Percentiles rank a stretch among this genome's conserved stretches.
Evolutionary conservation across 1,140 invertebrate species (phyloP).

Genomic region (Hestina assimilis): DNA sequence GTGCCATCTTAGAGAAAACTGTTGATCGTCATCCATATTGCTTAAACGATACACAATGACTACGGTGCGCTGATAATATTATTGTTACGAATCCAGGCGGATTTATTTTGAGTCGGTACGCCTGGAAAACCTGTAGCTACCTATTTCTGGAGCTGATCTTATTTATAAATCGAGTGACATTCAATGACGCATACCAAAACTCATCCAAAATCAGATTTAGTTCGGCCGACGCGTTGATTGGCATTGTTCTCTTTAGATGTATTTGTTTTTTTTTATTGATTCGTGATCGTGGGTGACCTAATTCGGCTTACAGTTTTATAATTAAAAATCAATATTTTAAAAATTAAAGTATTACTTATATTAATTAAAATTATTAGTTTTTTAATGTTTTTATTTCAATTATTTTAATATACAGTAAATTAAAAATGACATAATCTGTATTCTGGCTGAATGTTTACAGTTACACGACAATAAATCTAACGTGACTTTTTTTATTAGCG

Average conservation of each 20-base stretch:
- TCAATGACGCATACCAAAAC: constrained; percentile 77
- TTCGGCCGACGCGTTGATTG: constrained; percentile 60
- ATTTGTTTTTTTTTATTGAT: constrained; percentile 39
- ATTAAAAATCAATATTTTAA: too few species aligned
- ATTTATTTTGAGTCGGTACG: constrained; percentile 79
- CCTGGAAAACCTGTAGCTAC: constrained; percentile 79
- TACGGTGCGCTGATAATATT: constrained; percentile 57
- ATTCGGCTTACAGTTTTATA: too few species aligned
- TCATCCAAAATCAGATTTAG: constrained; percentile 77
- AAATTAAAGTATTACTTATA: too few species aligned
- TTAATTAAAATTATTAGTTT: too few species aligned
- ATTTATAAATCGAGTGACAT: constrained; percentile 80
- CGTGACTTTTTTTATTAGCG: too few species aligned
- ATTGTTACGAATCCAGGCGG: constrained; percentile 78
- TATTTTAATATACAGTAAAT: too few species aligned
- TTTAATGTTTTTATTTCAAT: too few species aligned
- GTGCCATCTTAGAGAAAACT: constrained; percentile 90
- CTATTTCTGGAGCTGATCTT: constrained; percentile 79
- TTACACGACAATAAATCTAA: too few species aligned
- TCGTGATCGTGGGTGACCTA: constrained; percentile 37
- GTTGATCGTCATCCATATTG: constrained; percentile 80
- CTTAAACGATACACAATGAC: constrained; percentile 32
- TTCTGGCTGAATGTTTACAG: too few species aligned
- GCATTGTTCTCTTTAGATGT: constrained; percentile 61
- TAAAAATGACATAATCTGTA: too few species aligned